phyloP scores from a whole-genome alignment of 2,797 vertebrate species.

The Microhierax caerulescens region DNA sequence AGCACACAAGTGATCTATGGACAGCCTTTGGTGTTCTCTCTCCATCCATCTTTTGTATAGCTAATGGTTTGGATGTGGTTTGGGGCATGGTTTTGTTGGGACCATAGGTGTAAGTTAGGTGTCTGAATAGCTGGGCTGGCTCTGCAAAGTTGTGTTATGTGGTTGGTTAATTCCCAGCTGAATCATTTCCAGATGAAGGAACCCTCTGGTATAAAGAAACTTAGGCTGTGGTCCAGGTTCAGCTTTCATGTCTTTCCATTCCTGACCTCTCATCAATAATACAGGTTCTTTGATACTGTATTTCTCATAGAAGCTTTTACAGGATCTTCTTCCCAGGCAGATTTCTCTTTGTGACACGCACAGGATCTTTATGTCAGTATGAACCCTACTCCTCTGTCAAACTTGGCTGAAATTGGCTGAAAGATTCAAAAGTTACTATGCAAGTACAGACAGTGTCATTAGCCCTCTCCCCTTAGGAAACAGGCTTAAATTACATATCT shows the following conservation, averaged over 20 bases:
- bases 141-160: neutral
- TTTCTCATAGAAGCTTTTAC: neutral
- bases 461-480: neutral
- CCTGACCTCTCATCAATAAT: neutral
- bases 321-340: neutral
- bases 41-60: neutral
- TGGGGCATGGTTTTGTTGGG: neutral
- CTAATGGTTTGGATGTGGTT: neutral
- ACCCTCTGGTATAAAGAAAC: neutral
- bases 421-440: neutral
- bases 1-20: rapidly evolving
- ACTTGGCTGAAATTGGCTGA: neutral
- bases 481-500: neutral
- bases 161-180: neutral
- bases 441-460: neutral
- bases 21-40: neutral
- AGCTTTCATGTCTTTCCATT: neutral
- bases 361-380: neutral
- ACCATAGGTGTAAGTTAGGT: neutral
- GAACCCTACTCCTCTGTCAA: neutral
- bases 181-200: neutral
- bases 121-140: neutral
- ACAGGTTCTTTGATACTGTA: neutral
- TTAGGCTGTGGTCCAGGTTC: neutral
- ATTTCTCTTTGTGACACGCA: neutral